Percentiles rank a stretch among this genome's conserved stretches.
These are phyloP conservation scores for Agapostemon virescens DNA, from an alignment of 2,888 invertebrate genomes.

Conservation along the genomic window DNA sequence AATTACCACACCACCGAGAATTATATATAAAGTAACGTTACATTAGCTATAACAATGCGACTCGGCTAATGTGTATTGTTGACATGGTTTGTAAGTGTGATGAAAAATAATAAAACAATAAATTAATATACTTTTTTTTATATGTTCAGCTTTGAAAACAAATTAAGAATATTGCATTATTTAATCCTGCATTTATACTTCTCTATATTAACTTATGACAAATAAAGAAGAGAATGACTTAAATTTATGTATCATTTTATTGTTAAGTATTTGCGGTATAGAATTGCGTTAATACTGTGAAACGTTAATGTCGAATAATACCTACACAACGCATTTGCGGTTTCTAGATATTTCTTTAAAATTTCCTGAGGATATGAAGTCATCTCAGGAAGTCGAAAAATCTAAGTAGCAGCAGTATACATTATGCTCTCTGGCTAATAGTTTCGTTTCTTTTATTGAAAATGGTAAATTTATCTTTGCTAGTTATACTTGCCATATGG, in stretches of 20 bases:
- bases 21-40: slow-evolving; percentile 57
- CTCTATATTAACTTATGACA: slow-evolving; percentile 69
- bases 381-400: background rate
- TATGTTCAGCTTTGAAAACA: slow-evolving; percentile 58
- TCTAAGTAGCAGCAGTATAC: background rate
- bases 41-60: slow-evolving; percentile 62
- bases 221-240: slow-evolving; percentile 63
- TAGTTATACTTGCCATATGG: background rate
- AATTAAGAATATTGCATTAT: slow-evolving; percentile 64
- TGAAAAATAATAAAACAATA: slow-evolving; percentile 65
- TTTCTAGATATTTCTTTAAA: slow-evolving; percentile 31
- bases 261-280: slow-evolving; percentile 1
- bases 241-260: slow-evolving; percentile 41
- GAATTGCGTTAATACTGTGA: background rate
- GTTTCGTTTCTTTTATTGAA: background rate
- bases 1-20: slow-evolving; percentile 49
- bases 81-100: slow-evolving; percentile 67
- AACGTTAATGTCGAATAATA: slow-evolving; percentile 15
- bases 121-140: slow-evolving; percentile 65
- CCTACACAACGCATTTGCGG: slow-evolving; percentile 64
- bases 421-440: background rate
- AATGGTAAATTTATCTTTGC: slow-evolving; percentile 25
- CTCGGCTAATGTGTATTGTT: slow-evolving; percentile 63
- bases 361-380: slow-evolving; percentile 56
- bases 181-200: slow-evolving; percentile 73